Evolutionary conservation across 2,797 vertebrate genomes (phyloP).

Genomic region (Tenualosa thibaudeaui): DNA sequence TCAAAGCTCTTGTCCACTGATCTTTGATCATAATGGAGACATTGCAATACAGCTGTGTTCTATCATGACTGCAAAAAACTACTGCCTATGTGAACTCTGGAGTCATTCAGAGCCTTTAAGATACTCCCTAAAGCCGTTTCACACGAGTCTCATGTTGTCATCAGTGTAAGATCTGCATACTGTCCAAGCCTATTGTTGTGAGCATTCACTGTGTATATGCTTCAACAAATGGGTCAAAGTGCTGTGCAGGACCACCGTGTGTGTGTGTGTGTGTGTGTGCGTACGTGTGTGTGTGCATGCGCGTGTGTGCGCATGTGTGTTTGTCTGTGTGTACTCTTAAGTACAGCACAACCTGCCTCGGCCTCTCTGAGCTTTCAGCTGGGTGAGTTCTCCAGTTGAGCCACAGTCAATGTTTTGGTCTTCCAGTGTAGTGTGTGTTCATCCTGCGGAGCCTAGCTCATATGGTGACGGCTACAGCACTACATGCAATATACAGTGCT

Average conservation of each 20-base stretch:
- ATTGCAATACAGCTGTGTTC: background rate
- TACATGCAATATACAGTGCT: background rate
- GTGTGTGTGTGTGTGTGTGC: too few relatives aligned
- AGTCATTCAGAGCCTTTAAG: background rate
- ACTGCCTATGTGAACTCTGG: background rate
- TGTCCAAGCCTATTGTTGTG: background rate
- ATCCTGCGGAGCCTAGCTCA: background rate
- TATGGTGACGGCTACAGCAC: background rate
- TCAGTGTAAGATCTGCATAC: background rate
- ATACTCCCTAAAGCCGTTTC: background rate
- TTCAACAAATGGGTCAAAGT: background rate
- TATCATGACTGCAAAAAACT: background rate
- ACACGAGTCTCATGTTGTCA: background rate
- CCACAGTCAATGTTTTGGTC: background rate
- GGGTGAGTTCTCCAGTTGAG: background rate
- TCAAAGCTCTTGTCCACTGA: background rate
- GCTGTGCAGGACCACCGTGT: too few relatives aligned
- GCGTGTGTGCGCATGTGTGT: too few relatives aligned
- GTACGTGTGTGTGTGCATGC: too few relatives aligned
- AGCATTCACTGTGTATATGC: background rate
- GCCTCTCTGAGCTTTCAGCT: background rate
- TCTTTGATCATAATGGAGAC: background rate
- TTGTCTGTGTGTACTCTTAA: too few relatives aligned
- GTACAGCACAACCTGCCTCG: background rate
- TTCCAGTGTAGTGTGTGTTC: background rate